phyloP scores from a whole-genome alignment of 2,797 vertebrate species.

The Poecilia wingei region DNA sequence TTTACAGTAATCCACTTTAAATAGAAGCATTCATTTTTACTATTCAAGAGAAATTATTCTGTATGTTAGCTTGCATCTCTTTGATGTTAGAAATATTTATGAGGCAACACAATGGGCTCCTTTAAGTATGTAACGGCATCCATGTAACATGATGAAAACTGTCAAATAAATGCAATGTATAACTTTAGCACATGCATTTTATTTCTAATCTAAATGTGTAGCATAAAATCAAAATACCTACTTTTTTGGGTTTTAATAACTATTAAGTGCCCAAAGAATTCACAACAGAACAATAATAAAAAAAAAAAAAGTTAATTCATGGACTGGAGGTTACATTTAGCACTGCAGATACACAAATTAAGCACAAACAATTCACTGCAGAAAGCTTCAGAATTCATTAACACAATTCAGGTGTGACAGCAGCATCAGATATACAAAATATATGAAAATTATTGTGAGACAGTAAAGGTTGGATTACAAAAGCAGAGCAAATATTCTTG shows the following conservation, averaged over 20 bases:
- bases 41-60: neutral
- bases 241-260: neutral
- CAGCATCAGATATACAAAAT: too few relatives aligned
- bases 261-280: neutral
- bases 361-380: neutral
- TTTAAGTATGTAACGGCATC: neutral
- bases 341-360: neutral
- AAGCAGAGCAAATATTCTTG: neutral
- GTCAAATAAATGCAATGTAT: neutral
- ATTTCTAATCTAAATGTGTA: neutral
- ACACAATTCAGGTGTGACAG: neutral
- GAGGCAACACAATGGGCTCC: neutral
- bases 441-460: neutral
- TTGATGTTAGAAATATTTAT: neutral
- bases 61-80: neutral
- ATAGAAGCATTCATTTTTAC: neutral
- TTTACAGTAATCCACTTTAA: neutral
- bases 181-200: neutral
- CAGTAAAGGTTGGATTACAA: neutral
- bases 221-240: neutral
- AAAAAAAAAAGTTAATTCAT: neutral
- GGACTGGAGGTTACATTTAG: neutral
- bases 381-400: neutral
- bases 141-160: neutral
- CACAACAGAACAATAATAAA: neutral